Evolutionary conservation across 2,797 vertebrate genomes (phyloP).

Genomic region (Enteromius viviparus): DNA sequence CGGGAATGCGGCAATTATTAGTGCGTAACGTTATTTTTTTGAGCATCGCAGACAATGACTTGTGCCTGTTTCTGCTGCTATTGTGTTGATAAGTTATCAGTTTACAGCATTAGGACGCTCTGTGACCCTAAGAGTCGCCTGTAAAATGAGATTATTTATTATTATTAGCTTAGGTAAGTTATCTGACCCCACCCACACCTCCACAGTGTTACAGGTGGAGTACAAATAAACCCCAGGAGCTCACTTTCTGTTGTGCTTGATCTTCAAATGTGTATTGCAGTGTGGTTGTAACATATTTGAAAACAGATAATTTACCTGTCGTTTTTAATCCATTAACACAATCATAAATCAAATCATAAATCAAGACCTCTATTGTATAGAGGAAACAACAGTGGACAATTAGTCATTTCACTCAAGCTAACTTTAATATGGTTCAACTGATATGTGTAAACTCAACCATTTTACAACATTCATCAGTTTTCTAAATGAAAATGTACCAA

Average conservation of each 20-base stretch:
- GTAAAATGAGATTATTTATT: conserved; percentile 18
- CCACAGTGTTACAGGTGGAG: background rate
- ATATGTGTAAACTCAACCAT: background rate
- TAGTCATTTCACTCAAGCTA: background rate
- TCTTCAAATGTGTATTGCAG: background rate
- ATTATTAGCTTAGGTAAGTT: background rate
- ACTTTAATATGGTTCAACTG: background rate
- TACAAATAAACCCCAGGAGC: background rate
- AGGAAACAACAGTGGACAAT: background rate
- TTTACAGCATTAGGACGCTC: background rate
- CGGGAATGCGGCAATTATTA: conserved; percentile 30
- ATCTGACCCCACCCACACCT: conserved; percentile 26
- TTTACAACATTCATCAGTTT: background rate
- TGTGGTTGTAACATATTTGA: background rate
- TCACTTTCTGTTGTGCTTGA: background rate
- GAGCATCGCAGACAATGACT: background rate
- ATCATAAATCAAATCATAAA: background rate
- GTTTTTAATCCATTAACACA: background rate
- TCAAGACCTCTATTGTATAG: background rate
- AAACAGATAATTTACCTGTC: background rate
- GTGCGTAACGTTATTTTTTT: conserved; percentile 25
- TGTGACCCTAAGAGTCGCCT: background rate
- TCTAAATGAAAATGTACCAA: background rate
- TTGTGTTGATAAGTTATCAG: background rate
- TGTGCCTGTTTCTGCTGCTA: background rate